Base-by-base conservation (phyloP, 1,140 invertebrate species). In the Octopus sinensis region DNA sequence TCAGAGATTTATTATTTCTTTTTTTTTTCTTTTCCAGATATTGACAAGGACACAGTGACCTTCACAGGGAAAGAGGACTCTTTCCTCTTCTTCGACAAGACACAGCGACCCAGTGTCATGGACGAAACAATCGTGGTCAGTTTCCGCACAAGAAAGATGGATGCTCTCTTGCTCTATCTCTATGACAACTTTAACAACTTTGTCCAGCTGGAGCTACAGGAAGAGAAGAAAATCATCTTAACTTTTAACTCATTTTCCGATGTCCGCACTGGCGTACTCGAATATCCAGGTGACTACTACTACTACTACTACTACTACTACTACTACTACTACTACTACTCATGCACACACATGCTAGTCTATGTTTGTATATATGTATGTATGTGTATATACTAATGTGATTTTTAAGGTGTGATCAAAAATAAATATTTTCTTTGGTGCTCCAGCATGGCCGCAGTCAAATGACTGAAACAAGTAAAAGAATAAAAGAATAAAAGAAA, bases 171-270 rank as follows among this genome's bases (percentile, higher is more conserved):
- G 43, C 91, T 98, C 1, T 97, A 97, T 86, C 95, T 96, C 6
- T 96, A 97, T 88, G 96, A 98, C 91, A 95, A 97, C 90, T 91
- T 96, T 68, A 97, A 97, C 85, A 98, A 98, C 90, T 98, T 98
- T 89, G 94, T 97, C 71, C 96, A 97, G 89, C 89, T 98, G 9
- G 96, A 96, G 89, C 94, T 97, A 54, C 94, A 94, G 1, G 93
- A 91, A 85, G 88, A 92, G 4, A 77, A 43, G 6, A 84, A 82
- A 30, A 82, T 88, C 23, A 80, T 84, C 13, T 78, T 87, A 6
- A 87, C 79, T 56, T 88, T 84, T 76, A 88, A 87, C 80, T 84
- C 84, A 53, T 87, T 80, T 79, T 78, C 85, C 23, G 79, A 82
- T 7, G 86, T 89, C 56, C 81, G 87, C 17, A 84, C 71, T n/a